A percentile compares a stretch with the other conserved stretches of the same genome.
Evolutionary conservation across 1,140 invertebrate species (phyloP).

Genomic region (Drosophila orena): DNA sequence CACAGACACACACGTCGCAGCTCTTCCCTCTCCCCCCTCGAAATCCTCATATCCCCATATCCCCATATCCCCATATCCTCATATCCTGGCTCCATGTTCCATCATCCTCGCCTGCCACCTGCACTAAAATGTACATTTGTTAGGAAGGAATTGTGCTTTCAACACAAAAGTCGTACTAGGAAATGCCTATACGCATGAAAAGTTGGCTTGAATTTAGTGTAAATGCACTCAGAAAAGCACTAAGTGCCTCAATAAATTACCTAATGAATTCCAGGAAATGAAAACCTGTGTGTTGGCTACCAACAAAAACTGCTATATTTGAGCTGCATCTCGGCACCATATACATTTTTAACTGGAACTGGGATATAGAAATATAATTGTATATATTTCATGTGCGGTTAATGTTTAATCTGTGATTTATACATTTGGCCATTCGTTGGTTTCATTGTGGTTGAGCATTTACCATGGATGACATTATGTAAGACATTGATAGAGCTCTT

Average conservation of each 20-base stretch:
- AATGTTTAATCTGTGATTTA: constrained; percentile 8
- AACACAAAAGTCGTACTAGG: constrained; percentile 53
- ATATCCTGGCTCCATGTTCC: background rate
- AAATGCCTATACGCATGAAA: background rate
- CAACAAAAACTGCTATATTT: no score
- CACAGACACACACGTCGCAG: constrained; percentile 71
- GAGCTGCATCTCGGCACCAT: background rate
- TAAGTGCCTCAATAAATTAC: background rate
- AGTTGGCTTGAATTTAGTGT: constrained; percentile 1
- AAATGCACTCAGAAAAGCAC: constrained; percentile 1
- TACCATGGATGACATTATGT: background rate
- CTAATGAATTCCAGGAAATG: background rate
- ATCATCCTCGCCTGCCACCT: background rate
- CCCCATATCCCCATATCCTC: no score
- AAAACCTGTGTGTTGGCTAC: background rate
- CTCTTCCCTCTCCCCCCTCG: no score
- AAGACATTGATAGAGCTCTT: background rate
- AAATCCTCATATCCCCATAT: no score
- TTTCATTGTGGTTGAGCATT: background rate
- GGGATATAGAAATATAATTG: no score
- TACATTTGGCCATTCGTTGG: constrained; percentile 1
- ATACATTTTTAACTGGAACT: no score
- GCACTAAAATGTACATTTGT: constrained; percentile 66
- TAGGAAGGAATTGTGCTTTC: constrained; percentile 67
- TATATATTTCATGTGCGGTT: background rate